phyloP scores from a whole-genome alignment of 2,113 vertebrate species.

The Scomber colias region DNA sequence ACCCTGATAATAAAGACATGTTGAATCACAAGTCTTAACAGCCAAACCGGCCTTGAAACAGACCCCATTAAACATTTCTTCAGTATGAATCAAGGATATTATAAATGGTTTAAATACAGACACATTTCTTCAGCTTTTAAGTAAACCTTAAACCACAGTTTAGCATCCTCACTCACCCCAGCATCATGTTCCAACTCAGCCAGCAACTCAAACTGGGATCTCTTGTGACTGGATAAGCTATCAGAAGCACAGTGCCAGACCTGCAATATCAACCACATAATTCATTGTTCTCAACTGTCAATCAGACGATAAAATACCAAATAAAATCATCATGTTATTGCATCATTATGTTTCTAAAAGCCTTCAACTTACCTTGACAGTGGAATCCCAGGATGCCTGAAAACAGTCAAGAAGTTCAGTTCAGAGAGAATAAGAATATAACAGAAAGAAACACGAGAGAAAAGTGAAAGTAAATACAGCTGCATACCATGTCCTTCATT shows the following conservation, averaged over 20 bases:
- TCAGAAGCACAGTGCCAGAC: conserved; percentile 90
- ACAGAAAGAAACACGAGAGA: background rate
- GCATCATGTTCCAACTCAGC: conserved; percentile 95
- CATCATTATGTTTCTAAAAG: background rate
- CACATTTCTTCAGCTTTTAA: too few species aligned
- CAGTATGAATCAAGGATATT: too few species aligned
- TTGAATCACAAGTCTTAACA: too few species aligned
- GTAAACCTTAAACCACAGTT: too few species aligned
- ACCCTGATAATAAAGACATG: too few species aligned
- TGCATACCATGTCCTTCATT: conserved; percentile 90
- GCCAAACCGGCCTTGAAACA: too few species aligned
- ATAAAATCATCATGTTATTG: background rate
- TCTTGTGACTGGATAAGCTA: conserved; percentile 84
- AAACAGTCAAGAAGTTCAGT: background rate
- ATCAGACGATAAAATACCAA: background rate
- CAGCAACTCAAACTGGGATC: conserved; percentile 88
- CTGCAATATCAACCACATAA: conserved; percentile 69
- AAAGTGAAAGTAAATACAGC: background rate
- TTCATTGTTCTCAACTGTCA: background rate
- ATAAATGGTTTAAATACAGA: too few species aligned
- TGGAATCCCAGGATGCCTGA: conserved; percentile 98
- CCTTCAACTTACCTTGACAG: conserved; percentile 89
- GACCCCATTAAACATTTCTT: background rate
- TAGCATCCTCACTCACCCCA: conserved; percentile 86
- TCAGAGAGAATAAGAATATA: background rate